Base-by-base conservation (phyloP, 2,888 invertebrate species). In the Holacanthella duospinosa region DNA sequence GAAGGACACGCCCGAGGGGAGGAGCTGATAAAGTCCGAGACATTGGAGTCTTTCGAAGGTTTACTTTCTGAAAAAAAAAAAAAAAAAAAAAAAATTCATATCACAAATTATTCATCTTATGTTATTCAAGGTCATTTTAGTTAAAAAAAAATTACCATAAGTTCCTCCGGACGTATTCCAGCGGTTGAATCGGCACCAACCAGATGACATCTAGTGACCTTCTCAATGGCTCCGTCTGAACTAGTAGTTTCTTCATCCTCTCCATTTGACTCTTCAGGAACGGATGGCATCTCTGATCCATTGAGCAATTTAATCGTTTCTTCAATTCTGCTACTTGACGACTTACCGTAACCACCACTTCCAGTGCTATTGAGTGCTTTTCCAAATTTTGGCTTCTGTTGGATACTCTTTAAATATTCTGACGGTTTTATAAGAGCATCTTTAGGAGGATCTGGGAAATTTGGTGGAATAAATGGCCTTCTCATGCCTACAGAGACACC, bases 371-470 rank as follows among this genome's bases (percentile, higher is more conserved):
- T 21, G 27, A n/a, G 12, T 59, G 21, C 36, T 48, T 26, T 43
- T 43, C 29, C 43, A 43, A 29, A 21, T 24, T 48, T 64, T 43
- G 29, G 12, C 48, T 59, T 59, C 26, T 73, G 74, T 75, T 84
- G 87, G 79, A 93, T 89, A 76, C 90, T 90, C 76, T 86, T 85
- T 74, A 93, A 80, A 78, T 93, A 93, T 79, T 93, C 93, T 67
- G 91, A 92, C 62, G 93, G 93, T 76, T 93, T 93, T 77, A 93
- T 90, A 71, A 93, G 84, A 66, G 87, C 85, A 79, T 91, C 87
- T 77, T 85, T 84, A 68, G 82, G 81, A 27, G 77, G 75, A 76
- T 84, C 82, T 62, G 88, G 87, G 80, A 93, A 93, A 78, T 89
- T 88, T 64, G 93, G 93, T 66, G 92, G 93, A 76, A 93, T 86